phyloP scores from a whole-genome alignment of 2,888 invertebrate genomes.

The Polydesmus complanatus region DNA sequence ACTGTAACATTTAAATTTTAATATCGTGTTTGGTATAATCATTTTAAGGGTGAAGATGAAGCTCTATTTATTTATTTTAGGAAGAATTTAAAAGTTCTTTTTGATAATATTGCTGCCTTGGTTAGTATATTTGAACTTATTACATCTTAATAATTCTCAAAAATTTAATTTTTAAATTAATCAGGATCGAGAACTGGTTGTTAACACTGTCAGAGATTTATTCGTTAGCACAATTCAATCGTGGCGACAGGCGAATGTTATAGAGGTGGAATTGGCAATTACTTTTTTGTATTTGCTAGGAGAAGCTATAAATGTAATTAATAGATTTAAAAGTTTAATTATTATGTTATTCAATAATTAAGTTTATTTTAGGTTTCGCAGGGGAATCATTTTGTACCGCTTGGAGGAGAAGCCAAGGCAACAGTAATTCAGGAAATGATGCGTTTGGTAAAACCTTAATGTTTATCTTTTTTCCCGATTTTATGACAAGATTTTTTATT shows the following conservation, averaged over 20 bases:
- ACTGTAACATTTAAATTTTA: conserved; percentile 13
- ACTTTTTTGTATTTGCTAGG: conserved; percentile 38
- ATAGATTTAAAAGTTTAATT: not conserved
- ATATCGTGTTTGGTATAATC: too few relatives aligned
- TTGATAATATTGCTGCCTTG: conserved; percentile 39
- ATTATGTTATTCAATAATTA: conserved; percentile 7
- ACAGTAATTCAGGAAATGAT: conserved; percentile 36
- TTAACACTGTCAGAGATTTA: conserved; percentile 33
- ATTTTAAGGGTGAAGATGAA: conserved; percentile 37
- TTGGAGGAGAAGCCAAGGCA: conserved; percentile 30
- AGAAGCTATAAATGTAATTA: conserved; percentile 33
- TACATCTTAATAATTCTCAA: not conserved
- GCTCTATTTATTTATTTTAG: conserved; percentile 40
- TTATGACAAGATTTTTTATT: not conserved
- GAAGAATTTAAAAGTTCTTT: conserved; percentile 38
- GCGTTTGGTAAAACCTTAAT: conserved; percentile 28
- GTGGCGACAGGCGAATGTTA: conserved; percentile 34
- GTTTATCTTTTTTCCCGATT: not conserved
- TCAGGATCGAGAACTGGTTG: conserved; percentile 35
- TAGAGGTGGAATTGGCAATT: conserved; percentile 39
- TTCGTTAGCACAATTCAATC: conserved; percentile 31
- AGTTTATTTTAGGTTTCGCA: conserved; percentile 25
- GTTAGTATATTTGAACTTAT: too few relatives aligned
- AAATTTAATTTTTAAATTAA: not conserved
- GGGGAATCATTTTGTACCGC: conserved; percentile 34